phyloP scores from a whole-genome alignment of 2,797 vertebrate species.

The Sebastes kiyomatsui region DNA sequence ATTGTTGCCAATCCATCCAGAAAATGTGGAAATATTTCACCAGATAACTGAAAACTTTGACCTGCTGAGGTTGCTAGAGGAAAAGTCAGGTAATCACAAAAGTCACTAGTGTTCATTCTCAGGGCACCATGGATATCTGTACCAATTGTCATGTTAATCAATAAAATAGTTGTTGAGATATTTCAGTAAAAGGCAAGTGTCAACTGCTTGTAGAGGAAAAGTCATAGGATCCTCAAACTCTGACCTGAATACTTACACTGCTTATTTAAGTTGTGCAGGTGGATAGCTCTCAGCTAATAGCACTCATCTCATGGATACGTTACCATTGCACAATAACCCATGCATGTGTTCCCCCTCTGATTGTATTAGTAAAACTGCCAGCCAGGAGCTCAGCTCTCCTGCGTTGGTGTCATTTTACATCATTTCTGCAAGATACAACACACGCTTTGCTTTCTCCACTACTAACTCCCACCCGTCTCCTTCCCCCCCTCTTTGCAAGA shows the following conservation, averaged over 20 bases:
- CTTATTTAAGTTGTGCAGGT: not conserved
- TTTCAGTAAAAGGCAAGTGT: not conserved
- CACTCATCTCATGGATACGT: not conserved
- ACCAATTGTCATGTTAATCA: not conserved
- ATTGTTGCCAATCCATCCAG: not conserved
- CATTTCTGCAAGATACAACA: not conserved
- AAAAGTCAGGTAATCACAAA: not conserved
- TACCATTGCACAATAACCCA: not conserved
- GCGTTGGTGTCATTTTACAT: not conserved
- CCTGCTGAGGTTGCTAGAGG: not conserved
- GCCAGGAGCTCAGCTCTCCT: not conserved
- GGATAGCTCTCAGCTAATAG: not conserved
- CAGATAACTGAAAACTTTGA: not conserved
- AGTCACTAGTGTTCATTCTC: not conserved
- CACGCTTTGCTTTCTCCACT: slow-evolving; percentile 11
- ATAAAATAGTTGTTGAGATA: not conserved
- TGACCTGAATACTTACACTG: not conserved
- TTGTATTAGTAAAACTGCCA: not conserved
- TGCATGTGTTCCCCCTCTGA: not conserved
- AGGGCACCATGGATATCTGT: not conserved
- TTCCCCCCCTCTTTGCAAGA: slow-evolving; percentile 55
- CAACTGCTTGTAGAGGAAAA: not conserved
- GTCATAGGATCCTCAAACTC: not conserved
- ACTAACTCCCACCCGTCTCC: not conserved
- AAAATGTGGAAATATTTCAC: not conserved